A percentile compares a stretch with the other conserved stretches of the same genome.
Conservation (phyloP, 1,140 invertebrate species). For the Drosophila nigrodunni region DNA sequence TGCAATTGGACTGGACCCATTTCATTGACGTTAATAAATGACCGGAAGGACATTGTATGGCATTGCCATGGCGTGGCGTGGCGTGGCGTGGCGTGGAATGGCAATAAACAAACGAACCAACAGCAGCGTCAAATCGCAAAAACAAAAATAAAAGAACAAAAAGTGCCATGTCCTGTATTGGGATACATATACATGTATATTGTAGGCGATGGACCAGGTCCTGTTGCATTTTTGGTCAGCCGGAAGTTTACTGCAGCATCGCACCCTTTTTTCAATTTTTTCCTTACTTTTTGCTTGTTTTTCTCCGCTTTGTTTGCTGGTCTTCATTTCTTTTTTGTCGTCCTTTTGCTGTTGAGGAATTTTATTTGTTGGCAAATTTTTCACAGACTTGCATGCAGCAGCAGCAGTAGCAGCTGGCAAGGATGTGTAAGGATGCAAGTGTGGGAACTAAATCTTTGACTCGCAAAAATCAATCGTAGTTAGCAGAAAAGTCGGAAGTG, state of each 20-base stretch:
- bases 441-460: slow-evolving; percentile 65
- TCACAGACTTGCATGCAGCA: slow-evolving; percentile 62
- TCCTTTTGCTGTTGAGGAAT: slow-evolving; percentile 51
- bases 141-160: slow-evolving; percentile 19
- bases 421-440: slow-evolving; percentile 58
- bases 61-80: slow-evolving; percentile 70
- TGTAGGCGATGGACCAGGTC: slow-evolving; percentile 55
- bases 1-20: slow-evolving; percentile 57
- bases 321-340: slow-evolving; percentile 18
- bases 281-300: slow-evolving; percentile 30
- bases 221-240: slow-evolving; percentile 78
- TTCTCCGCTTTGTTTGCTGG: slow-evolving; percentile 18
- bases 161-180: slow-evolving; percentile 42
- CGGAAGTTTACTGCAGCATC: slow-evolving; percentile 80
- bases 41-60: slow-evolving; percentile 82
- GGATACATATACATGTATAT: slow-evolving; percentile 3
- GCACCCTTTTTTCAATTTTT: slow-evolving; percentile 73
- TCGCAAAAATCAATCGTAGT: slow-evolving; percentile 72
- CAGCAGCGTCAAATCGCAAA: slow-evolving; percentile 42
- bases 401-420: slow-evolving; percentile 65
- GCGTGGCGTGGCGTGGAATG: slow-evolving; percentile 74
- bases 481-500: slow-evolving; percentile 60
- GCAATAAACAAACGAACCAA: slow-evolving; percentile 60
- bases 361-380: slow-evolving; percentile 78
- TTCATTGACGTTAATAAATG: slow-evolving; percentile 83